A percentile compares a stretch with the other conserved stretches of the same genome.
Evolutionary conservation across 2,797 vertebrate species (phyloP).

Genomic region (Sarcoramphus papa): DNA sequence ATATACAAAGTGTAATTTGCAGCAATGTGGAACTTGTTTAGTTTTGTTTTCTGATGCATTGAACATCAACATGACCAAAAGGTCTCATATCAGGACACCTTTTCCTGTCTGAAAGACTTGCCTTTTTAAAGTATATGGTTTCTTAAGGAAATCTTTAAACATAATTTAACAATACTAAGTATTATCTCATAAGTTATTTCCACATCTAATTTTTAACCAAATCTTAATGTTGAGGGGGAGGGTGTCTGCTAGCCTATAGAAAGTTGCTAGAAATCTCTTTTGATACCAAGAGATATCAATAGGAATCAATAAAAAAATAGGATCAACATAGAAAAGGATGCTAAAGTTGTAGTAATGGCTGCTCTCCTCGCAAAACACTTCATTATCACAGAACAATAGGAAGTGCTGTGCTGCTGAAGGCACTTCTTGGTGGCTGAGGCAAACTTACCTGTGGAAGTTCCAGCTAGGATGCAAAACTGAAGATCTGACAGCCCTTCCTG

Average conservation of each 20-base stretch:
- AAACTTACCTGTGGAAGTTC: neutral
- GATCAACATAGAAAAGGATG: neutral
- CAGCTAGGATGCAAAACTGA: neutral
- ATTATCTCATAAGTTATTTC: neutral
- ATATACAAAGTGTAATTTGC: neutral
- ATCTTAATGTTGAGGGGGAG: neutral
- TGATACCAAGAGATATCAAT: neutral
- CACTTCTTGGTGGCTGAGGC: neutral
- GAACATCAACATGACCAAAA: neutral
- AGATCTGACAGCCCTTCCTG: neutral
- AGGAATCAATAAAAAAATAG: neutral
- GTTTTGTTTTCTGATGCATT: neutral
- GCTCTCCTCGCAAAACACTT: neutral
- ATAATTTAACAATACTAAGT: neutral
- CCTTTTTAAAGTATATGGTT: neutral
- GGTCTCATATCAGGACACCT: neutral
- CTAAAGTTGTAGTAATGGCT: neutral
- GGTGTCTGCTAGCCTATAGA: neutral
- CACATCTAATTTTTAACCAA: neutral
- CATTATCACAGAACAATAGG: neutral
- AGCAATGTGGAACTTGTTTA: neutral
- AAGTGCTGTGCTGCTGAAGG: constrained; percentile 17
- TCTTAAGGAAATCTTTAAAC: neutral
- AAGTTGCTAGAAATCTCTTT: neutral
- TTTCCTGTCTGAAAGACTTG: neutral